Base-by-base conservation (phyloP, 2,888 invertebrate genomes). In the Drosophila kokeensis region DNA sequence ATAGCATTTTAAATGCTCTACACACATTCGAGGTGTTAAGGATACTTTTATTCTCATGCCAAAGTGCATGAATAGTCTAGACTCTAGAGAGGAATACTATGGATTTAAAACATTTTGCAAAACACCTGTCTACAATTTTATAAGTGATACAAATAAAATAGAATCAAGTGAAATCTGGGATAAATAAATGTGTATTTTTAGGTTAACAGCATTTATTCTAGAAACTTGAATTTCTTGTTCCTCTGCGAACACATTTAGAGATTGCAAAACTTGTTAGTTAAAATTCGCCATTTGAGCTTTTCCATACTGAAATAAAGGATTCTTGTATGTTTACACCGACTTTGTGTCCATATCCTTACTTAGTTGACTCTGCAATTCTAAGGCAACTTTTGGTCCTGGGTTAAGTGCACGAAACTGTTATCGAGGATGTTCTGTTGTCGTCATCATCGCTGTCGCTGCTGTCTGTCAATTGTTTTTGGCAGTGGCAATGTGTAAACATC, bases 401-500 rank as follows among this genome's bases (percentile, higher is more conserved):
- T 27, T 30, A 55, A 29, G 27, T 66, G 32, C 15, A 50, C 24
- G 8, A 69, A 74, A 69, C 73, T 58, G 73, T 21, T 58, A 71
- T 78, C 69, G 78, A 69, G 73, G 61, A 77, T 61, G 68, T 49
- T 29, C 57, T 53, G 59, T 50, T 69, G 66, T 72, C 63, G 38
- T 54, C 64, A 55, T 54, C 64, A 55, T 58, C 67, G 53, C 58
- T 58, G 53, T 49, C 54, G 30, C 53, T 24, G 34, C 34, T 54
- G 54, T n/a, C 38, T 55, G 73, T 59, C 72, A 70, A 76, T 83
- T 83, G 73, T 78, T 77, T 77, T 83, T 59, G 68, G 71, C 73
- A n/a, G n/a, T 58, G 63, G 40, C 74, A 53, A 48, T 80, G 68
- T 69, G 82, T 63, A 66, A 80, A 82, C 76, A 86, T 83, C 79